These are phyloP conservation scores for Mythimna pallens DNA, from an alignment of 2,888 invertebrate genomes.

Conservation along the genomic window DNA sequence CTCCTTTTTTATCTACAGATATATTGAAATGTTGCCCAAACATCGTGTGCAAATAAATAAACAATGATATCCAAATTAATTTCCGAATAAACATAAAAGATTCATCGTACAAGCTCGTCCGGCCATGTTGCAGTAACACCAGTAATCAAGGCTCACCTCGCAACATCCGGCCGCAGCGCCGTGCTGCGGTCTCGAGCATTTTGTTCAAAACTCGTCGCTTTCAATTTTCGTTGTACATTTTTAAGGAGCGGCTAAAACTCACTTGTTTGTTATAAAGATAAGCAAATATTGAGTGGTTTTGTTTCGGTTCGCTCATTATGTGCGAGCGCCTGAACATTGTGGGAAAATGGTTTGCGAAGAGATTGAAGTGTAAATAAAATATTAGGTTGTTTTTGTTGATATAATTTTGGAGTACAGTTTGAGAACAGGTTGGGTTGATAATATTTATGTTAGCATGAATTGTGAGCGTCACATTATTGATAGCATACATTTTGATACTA, in stretches of 20 bases:
- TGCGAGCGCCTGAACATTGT: constrained; percentile 26
- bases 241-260: constrained; percentile 52
- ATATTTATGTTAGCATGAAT: neutral
- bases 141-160: constrained; percentile 56
- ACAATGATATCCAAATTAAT: constrained; percentile 28
- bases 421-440: neutral
- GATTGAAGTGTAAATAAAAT: constrained; percentile 40
- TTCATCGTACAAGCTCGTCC: constrained; percentile 27
- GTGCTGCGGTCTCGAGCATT: constrained; percentile 42
- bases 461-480: neutral
- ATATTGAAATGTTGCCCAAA: neutral
- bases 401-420: constrained; percentile 2
- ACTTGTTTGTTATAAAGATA: constrained; percentile 54
- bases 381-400: constrained; percentile 10
- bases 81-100: constrained; percentile 48
- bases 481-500: neutral
- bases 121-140: constrained; percentile 48
- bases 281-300: constrained; percentile 53
- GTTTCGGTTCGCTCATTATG: constrained; percentile 36
- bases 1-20: too few relatives aligned
- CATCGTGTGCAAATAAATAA: constrained; percentile 18
- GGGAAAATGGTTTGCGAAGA: constrained; percentile 8
- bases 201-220: constrained; percentile 44
- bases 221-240: constrained; percentile 55
- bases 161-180: constrained; percentile 41